A percentile compares a stretch with the other conserved stretches of the same genome.
These are phyloP conservation scores for Euphydryas editha DNA, from an alignment of 2,888 invertebrate genomes.

Conservation along the genomic window DNA sequence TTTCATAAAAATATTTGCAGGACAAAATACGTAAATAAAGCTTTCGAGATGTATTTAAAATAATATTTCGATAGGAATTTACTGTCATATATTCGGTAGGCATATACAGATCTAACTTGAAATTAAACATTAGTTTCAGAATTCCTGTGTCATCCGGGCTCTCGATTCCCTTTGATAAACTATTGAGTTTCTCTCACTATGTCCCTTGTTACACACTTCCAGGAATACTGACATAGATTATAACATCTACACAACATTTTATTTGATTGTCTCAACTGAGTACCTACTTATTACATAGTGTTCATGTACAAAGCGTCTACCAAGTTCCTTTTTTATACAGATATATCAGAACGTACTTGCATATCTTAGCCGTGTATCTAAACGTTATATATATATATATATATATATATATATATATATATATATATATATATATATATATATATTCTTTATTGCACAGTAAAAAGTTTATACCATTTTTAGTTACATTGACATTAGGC, in stretches of 20 bases:
- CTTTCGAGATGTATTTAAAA: too few species aligned
- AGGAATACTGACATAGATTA: background rate
- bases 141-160: constrained; percentile 2
- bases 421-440: too few species aligned
- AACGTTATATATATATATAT: too few species aligned
- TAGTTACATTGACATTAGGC: too few species aligned
- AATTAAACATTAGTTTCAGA: constrained; percentile 8
- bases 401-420: too few species aligned
- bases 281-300: background rate
- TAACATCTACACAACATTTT: background rate
- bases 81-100: background rate
- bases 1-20: too few species aligned
- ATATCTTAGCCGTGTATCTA: too few species aligned
- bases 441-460: too few species aligned
- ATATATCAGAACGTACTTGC: too few species aligned
- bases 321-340: background rate
- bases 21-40: too few species aligned
- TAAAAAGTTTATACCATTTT: too few species aligned
- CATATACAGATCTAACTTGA: background rate
- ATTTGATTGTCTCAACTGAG: background rate
- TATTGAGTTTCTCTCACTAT: constrained; percentile 7
- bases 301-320: background rate
- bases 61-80: too few species aligned
- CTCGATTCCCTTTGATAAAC: constrained; percentile 6
- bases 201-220: constrained; percentile 1